Percentiles rank a stretch among this genome's conserved stretches.
Evolutionary conservation across 2,113 vertebrate species (phyloP).

Genomic region (Lamprologus sp.): DNA sequence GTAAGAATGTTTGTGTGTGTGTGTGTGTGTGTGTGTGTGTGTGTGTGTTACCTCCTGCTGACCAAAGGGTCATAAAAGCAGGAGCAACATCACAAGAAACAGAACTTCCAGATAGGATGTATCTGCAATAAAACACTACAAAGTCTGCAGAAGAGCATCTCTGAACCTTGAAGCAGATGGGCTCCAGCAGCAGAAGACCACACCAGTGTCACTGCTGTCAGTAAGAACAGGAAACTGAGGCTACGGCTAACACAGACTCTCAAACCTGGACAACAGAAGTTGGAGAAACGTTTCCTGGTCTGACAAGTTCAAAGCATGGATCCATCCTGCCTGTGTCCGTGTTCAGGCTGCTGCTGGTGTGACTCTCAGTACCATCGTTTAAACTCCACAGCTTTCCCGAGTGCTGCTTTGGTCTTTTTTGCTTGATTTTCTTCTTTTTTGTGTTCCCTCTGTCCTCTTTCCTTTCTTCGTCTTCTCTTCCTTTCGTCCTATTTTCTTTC

Average conservation of each 20-base stretch:
- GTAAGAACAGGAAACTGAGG: accelerated
- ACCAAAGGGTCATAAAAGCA: no score
- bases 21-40: no score
- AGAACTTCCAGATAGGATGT: no score
- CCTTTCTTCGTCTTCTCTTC: background rate
- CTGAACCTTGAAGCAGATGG: background rate
- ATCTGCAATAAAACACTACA: background rate
- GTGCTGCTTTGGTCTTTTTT: background rate
- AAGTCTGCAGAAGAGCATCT: background rate
- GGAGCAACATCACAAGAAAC: no score
- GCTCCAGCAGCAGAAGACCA: background rate
- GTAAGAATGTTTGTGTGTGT: no score
- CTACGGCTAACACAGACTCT: background rate
- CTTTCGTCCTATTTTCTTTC: background rate
- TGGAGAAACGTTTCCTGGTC: background rate
- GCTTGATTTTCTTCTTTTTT: background rate
- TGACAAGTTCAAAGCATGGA: background rate
- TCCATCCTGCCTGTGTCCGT: background rate
- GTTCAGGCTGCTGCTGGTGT: background rate
- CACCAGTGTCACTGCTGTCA: background rate
- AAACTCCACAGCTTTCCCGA: background rate
- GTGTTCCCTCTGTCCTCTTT: background rate
- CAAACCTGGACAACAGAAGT: background rate
- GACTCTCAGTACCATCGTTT: background rate
- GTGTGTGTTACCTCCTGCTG: no score